Base-by-base conservation (phyloP, 2,888 invertebrate species). In the Pheosia gnoma region DNA sequence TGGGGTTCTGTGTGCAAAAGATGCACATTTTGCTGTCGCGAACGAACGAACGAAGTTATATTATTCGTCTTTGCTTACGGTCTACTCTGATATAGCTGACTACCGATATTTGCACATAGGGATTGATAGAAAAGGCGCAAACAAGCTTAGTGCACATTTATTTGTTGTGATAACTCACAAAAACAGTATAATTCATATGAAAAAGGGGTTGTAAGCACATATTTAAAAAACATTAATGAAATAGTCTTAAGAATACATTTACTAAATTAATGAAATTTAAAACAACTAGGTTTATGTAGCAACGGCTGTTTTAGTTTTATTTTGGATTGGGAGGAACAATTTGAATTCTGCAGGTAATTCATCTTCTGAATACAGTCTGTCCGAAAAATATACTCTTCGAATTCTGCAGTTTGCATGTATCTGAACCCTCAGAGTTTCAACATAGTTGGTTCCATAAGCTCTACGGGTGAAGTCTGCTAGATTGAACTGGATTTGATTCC, bases 401-500 rank as follows among this genome's bases (percentile, higher is more conserved):
- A 99, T 96, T 75, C 99, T 95, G 84, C 98, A 98, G 90, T 99
- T 99, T 52, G 99, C 99, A 91, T 99, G 98, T 76, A 99, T 97
- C 94, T 99, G 97, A 64, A 99, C 97, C 78, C 98, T 94, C 55
- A 95, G 94, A 3, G 98, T 98, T 91, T 99, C 98, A 61, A 98
- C 96, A 90, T 98, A 99, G 88, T 97, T 98, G 11, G 98, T 98
- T n/a, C 98, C 98, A 84, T 99, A 99, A 0, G 98, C 98, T 79
- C 98, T 94, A 74, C 97, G 94, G 7, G 98, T 98, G 87, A 99
- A 98, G 90, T 99, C 98, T 4, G 98, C 97, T 70, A 99, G 94
- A 90, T 99, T 98, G 86, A 99, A 98, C 87, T 98, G 98, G 74
- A 99, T 98, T 90, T 97, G 96, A 83, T 98, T 98, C 98, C 98